A percentile compares a stretch with the other conserved stretches of the same genome.
Evolutionary conservation across 2,888 invertebrate species (phyloP).

Genomic region (Ferdinandea cuprea): DNA sequence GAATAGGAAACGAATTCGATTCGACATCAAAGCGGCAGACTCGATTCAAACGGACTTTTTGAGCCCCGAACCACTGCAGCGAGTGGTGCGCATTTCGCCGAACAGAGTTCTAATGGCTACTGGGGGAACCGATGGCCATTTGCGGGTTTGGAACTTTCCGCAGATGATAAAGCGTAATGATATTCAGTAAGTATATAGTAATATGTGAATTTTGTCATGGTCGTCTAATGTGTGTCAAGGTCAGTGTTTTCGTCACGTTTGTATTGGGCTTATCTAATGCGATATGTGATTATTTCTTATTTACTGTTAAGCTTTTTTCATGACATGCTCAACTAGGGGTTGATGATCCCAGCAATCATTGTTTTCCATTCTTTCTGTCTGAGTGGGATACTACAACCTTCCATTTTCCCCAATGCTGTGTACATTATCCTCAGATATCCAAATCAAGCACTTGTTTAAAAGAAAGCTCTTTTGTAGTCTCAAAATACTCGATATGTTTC

Average conservation of each 20-base stretch:
- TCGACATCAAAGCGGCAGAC: conserved; percentile 90
- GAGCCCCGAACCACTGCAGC: conserved; percentile 90
- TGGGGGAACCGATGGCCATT: conserved; percentile 94
- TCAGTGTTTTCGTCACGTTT: background rate
- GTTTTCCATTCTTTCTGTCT: too few relatives aligned
- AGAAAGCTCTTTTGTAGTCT: too few relatives aligned
- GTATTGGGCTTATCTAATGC: background rate
- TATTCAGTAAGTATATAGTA: conserved; percentile 83
- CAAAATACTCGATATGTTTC: too few relatives aligned
- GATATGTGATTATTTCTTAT: too few relatives aligned
- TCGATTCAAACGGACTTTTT: conserved; percentile 94
- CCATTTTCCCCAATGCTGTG: too few relatives aligned
- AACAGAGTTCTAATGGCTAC: conserved; percentile 93
- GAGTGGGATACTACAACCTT: too few relatives aligned
- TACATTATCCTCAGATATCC: too few relatives aligned
- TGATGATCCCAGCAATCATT: too few relatives aligned
- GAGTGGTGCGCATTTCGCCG: conserved; percentile 91
- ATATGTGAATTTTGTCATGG: background rate
- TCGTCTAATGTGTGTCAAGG: background rate
- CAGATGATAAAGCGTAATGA: conserved; percentile 88
- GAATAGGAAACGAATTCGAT: conserved; percentile 86
- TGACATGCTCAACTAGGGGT: too few relatives aligned
- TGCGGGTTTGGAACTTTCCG: conserved; percentile 95
- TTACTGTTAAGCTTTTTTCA: too few relatives aligned
- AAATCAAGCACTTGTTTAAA: too few relatives aligned